Conservation (phyloP, 2,888 invertebrate genomes). For the Rhogogaster chlorosoma region DNA sequence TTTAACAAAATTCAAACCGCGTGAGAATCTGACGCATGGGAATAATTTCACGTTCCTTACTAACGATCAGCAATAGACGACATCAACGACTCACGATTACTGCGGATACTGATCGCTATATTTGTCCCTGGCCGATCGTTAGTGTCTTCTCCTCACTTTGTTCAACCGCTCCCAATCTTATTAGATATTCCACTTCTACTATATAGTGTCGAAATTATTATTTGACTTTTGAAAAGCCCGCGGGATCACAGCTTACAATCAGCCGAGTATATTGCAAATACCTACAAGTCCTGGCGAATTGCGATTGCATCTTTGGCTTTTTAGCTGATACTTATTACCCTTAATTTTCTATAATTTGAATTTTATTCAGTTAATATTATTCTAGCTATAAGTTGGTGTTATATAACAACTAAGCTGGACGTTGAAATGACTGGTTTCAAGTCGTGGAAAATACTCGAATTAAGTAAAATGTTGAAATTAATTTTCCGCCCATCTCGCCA, state of each 20-base stretch:
- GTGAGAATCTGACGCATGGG: slow-evolving; percentile 18
- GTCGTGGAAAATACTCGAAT: background rate
- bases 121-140: slow-evolving; percentile 29
- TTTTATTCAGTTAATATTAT: background rate
- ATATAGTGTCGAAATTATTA: background rate
- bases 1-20: background rate
- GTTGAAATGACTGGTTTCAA: background rate
- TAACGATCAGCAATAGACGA: slow-evolving; percentile 9
- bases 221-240: background rate
- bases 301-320: background rate
- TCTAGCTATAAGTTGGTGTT: background rate
- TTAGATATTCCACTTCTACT: slow-evolving; percentile 8
- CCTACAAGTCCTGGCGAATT: background rate
- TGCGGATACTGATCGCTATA: slow-evolving; percentile 28
- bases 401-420: background rate
- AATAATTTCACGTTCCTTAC: background rate
- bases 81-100: background rate
- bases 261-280: background rate
- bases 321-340: background rate
- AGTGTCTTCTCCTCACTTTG: background rate
- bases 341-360: background rate
- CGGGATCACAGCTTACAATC: background rate
- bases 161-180: background rate
- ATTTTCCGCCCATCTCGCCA: background rate
- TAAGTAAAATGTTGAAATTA: background rate